Evolutionary conservation across 35 echinoderm and acorn worm species (phyloP), one percentile per base, ranked within the genome.

Genomic region (Patiria miniata): DNA sequence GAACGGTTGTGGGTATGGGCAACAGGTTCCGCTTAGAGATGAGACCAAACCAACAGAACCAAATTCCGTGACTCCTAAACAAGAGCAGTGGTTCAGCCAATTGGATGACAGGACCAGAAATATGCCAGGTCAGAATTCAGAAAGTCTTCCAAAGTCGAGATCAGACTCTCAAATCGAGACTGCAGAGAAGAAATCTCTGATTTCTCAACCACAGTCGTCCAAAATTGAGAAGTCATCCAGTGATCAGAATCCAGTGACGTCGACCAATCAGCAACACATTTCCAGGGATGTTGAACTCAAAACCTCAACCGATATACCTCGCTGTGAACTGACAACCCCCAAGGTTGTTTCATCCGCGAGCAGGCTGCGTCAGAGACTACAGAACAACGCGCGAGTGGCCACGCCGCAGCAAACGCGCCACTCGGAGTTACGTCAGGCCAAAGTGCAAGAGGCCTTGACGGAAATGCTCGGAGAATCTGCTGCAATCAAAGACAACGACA

Each of bases 361-460:
- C 81, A 84, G 90, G 36, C 39, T 97, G 0, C 93, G 93, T 39
- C 78, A 87, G 77, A 84, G 91, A 30, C 78, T 97, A 8, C 94
- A 93, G 28, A 93, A 40, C 38, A 97, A 97, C 56, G 91, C 87
- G 10, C 93, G 83, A 37, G 79, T 78, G 8, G 61, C 47, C n/a
- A 93, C 94, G 7, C 80, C 87, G 1, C 51, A 54, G 18, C 77
- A 89, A 37, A 88, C 7, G 17, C 58, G 61, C 7, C n/a, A 21
- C 61, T 47, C 44, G 1, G 80, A 79, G 59, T 51, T 81, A 8
- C 68, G 81, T 8, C 44, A 90, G 61, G 87, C 39, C 9, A 80
- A 38, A 18, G 78, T 97, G 12, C 42, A 87, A 40, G 83, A 90
- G 23, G 94, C 94, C 32, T 18, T 97, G 78, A 78, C 79, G 36